A percentile compares a stretch with the other conserved stretches of the same genome.
Conservation (phyloP, 2,888 invertebrate genomes). For the Craniophora ligustri region DNA sequence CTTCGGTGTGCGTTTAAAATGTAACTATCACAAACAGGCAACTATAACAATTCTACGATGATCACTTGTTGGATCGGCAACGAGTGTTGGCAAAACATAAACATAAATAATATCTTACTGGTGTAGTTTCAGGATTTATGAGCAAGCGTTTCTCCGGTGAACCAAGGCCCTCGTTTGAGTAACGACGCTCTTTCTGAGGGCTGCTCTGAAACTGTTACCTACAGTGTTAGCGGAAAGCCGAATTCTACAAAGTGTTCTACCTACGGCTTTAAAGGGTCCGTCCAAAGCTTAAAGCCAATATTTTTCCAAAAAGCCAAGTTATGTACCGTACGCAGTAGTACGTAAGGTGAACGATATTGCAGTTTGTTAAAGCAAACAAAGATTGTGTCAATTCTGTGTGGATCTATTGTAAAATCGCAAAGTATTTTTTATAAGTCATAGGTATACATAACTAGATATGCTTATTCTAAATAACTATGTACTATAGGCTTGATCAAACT, state of each 20-base stretch:
- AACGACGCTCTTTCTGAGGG: conserved; percentile 83
- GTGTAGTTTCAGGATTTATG: conserved; percentile 85
- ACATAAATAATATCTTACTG: conserved; percentile 78
- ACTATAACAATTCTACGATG: conserved; percentile 31
- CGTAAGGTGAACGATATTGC: too few species aligned
- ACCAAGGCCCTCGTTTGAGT: conserved; percentile 81
- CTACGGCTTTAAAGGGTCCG: conserved; percentile 47
- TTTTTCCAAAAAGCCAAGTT: too few species aligned
- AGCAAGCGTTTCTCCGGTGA: conserved; percentile 87
- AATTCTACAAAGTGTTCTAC: conserved; percentile 47
- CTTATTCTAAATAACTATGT: too few species aligned
- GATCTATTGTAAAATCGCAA: conserved; percentile 13
- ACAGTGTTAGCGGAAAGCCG: conserved; percentile 71
- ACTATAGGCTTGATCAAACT: conserved; percentile 10
- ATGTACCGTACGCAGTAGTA: too few species aligned
- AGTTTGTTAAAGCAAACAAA: conserved; percentile 37
- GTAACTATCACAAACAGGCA: conserved; percentile 42
- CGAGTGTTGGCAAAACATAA: conserved; percentile 42
- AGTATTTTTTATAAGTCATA: conserved; percentile 1
- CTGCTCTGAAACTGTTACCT: conserved; percentile 86
- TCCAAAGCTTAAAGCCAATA: conserved; percentile 49
- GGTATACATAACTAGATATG: neutral
- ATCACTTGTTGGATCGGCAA: conserved; percentile 18
- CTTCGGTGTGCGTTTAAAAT: conserved; percentile 24
- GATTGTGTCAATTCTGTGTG: too few species aligned